Base-by-base conservation (phyloP, 2,797 vertebrate species). In the Syngnathus rostellatus region DNA sequence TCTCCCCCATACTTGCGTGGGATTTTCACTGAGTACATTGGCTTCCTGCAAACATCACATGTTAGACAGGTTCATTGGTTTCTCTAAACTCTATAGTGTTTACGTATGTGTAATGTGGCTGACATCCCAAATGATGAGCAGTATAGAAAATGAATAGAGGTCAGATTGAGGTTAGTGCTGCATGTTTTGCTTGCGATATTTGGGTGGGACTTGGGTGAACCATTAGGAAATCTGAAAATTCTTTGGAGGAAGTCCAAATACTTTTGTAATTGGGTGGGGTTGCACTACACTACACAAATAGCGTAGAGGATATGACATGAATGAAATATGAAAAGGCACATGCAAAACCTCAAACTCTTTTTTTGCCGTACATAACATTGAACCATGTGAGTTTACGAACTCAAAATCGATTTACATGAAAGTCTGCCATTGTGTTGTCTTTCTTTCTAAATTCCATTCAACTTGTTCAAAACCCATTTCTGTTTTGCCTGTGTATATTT, bases 321-420 rank as follows among this genome's bases (percentile, higher is more conserved):
- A 40, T 14, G n/a, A 61, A 61, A 61, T 61, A 61, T 41, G n/a
- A 23, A 61, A 61, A 46, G 21, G 46, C n/a, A 46, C 43, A 46
- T 6, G 14, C 53, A 57, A 6, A 14, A 3, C 11, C 54, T 37
- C 23, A 1, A 31, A 57, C 31, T 14, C 25, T 25, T 54, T 51
- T 54, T 54, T 23, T 54, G 9, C 10, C 5, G 6, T 5, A 11
- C 53, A 14, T 11, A 7, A 51, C 5, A 21, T 23, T 23, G 2
- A 23, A 53, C 8, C 21, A 54, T 54, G 21, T 25, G 21, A 25
- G 21, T 25, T 54, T 23, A 14, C 5, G 4, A 53, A 53, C 5
- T 53, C 6, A 19, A 51, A 51, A 51, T 16, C 2, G 1, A 11
- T 51, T 51, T 51, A 21, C 6, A 51, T 51, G 19, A 51, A 51